A percentile compares a stretch with the other conserved stretches of the same genome.
These are phyloP conservation scores for Drosophila novamexicana DNA, from an alignment of 1,140 invertebrate species.

Conservation along the genomic window DNA sequence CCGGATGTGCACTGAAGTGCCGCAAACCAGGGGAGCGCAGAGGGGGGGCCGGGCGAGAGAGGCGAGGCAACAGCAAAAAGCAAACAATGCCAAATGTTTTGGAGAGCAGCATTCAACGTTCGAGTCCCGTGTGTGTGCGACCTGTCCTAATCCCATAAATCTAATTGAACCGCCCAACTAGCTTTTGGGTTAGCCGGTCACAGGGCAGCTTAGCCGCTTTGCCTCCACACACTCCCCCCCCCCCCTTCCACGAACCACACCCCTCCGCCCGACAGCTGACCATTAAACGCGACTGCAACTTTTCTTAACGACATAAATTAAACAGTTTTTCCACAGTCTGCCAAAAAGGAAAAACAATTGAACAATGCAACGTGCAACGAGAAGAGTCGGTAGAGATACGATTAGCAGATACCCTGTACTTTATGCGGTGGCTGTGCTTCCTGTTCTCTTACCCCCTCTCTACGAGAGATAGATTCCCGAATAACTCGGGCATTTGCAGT, in stretches of 20 bases:
- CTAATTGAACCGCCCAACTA: slow-evolving; percentile 51
- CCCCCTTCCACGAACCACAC: neutral
- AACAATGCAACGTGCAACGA: slow-evolving; percentile 44
- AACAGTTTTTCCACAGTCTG: slow-evolving; percentile 47
- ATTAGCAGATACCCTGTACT: too few relatives aligned
- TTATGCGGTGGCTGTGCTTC: too few relatives aligned
- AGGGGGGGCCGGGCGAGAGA: neutral
- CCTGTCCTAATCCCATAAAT: slow-evolving; percentile 75
- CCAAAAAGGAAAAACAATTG: slow-evolving; percentile 50
- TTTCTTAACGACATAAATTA: slow-evolving; percentile 71
- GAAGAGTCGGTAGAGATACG: too few relatives aligned
- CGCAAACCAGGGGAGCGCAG: neutral
- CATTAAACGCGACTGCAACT: slow-evolving; percentile 62
- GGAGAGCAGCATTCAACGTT: slow-evolving; percentile 17
- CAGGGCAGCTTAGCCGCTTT: neutral
- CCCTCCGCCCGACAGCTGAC: slow-evolving; percentile 30
- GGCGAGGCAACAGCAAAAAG: slow-evolving; percentile 21
- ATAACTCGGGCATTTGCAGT: too few relatives aligned
- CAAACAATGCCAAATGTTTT: slow-evolving; percentile 66
- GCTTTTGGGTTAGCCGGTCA: slow-evolving; percentile 76
- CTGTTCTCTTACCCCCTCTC: too few relatives aligned
- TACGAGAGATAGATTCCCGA: too few relatives aligned
- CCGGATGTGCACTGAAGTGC: slow-evolving; percentile 59
- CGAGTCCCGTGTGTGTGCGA: slow-evolving; percentile 57
- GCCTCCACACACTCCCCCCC: neutral